A percentile compares a stretch with the other conserved stretches of the same genome.
These are phyloP conservation scores for Rhinophrynus dorsalis DNA, from an alignment of 2,797 vertebrate genomes.

Conservation along the genomic window DNA sequence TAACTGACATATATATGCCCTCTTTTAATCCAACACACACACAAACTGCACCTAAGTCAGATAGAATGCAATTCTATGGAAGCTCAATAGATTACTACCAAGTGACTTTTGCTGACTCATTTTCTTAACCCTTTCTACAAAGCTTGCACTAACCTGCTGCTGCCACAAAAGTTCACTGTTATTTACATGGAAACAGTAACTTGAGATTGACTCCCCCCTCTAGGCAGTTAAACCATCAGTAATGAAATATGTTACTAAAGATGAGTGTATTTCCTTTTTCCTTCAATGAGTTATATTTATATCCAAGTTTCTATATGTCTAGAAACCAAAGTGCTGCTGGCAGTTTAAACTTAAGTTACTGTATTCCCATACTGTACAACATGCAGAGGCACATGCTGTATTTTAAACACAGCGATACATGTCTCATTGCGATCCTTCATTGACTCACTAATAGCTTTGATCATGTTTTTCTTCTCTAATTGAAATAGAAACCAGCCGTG, in stretches of 20 bases:
- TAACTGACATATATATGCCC: too few relatives aligned
- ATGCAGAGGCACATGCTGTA: conserved; percentile 26
- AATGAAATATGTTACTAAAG: neutral
- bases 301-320: conserved; percentile 21
- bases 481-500: conserved; percentile 2
- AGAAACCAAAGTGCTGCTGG: conserved; percentile 5
- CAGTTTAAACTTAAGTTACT: neutral
- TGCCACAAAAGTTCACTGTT: neutral
- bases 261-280: neutral
- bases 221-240: neutral
- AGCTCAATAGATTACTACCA: too few relatives aligned
- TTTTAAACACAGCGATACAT: conserved; percentile 3
- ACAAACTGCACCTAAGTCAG: too few relatives aligned
- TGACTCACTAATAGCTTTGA: conserved; percentile 32
- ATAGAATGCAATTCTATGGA: too few relatives aligned
- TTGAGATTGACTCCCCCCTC: neutral
- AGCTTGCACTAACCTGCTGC: too few relatives aligned
- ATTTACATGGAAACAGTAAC: neutral
- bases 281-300: neutral
- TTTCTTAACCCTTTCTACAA: too few relatives aligned
- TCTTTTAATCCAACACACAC: too few relatives aligned
- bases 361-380: neutral
- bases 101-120: too few relatives aligned
- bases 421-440: neutral
- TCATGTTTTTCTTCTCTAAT: conserved; percentile 1